phyloP scores from a whole-genome alignment of 2,113 vertebrate genomes.

The Echinops telfairi region DNA sequence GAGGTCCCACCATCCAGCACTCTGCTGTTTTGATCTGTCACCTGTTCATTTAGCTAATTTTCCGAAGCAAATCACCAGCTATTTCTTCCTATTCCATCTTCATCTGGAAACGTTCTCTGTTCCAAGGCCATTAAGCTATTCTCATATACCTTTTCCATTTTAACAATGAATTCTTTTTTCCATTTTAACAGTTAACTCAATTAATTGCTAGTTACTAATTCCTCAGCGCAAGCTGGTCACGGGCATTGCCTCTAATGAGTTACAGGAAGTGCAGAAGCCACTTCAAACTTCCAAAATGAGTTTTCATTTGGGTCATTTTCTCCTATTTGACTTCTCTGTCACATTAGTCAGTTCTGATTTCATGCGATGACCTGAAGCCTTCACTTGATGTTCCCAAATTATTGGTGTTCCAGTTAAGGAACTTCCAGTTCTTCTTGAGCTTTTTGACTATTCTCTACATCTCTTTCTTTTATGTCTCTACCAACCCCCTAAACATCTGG shows the following conservation, averaged over 20 bases:
- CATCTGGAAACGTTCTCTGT: not conserved
- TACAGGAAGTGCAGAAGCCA: not conserved
- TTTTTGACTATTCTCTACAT: not conserved
- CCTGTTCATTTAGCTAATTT: not conserved
- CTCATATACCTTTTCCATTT: not conserved
- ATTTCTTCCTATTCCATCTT: not conserved
- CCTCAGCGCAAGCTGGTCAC: not conserved
- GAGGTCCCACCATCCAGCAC: not conserved
- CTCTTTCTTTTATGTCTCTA: not conserved
- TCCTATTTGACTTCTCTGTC: constrained; percentile 12
- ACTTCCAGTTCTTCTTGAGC: not conserved
- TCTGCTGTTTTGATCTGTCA: not conserved
- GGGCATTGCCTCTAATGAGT: not conserved
- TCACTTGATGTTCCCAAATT: not conserved
- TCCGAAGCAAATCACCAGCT: not conserved
- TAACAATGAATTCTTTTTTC: constrained; percentile 26
- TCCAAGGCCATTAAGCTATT: not conserved
- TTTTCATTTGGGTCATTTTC: not conserved
- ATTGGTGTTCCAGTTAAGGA: not conserved
- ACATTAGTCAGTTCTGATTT: not conserved
- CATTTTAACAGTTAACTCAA: constrained; percentile 13
- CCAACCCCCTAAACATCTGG: not conserved
- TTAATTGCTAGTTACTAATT: not conserved
- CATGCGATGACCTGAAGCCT: not conserved
- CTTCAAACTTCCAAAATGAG: not conserved